Percentiles rank a stretch among this genome's conserved stretches.
Conservation (phyloP, 2,113 vertebrate species). For the Hucho hucho region DNA sequence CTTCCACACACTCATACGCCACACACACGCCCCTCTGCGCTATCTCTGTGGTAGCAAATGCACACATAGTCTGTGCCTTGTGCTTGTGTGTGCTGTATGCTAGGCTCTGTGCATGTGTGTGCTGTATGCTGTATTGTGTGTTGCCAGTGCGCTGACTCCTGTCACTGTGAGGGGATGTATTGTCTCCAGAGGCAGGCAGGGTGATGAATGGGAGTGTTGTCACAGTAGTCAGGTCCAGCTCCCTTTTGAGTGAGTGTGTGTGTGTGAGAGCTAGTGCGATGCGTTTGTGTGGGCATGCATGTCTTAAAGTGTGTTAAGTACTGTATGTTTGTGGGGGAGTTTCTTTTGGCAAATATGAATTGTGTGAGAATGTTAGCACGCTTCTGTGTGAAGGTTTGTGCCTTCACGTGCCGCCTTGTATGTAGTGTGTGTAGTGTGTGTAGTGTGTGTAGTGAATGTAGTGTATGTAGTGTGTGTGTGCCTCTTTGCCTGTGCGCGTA, state of each 20-base stretch:
- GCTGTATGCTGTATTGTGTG: slow-evolving; percentile 23
- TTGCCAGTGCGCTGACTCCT: slow-evolving; percentile 37
- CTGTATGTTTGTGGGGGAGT: too few species aligned
- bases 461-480: slow-evolving; percentile 17
- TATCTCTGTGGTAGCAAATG: slow-evolving; percentile 26
- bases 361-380: neutral
- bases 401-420: slow-evolving; percentile 1
- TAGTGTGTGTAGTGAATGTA: too few species aligned
- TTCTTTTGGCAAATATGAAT: neutral
- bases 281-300: neutral
- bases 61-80: slow-evolving; percentile 53
- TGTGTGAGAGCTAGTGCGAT: neutral
- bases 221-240: slow-evolving; percentile 67
- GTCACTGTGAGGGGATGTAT: slow-evolving; percentile 60
- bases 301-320: too few species aligned
- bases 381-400: slow-evolving; percentile 36
- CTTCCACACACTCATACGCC: slow-evolving; percentile 31
- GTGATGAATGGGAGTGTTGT: slow-evolving; percentile 76
- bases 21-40: slow-evolving; percentile 32
- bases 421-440: slow-evolving; percentile 13
- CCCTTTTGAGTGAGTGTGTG: slow-evolving; percentile 48
- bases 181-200: slow-evolving; percentile 59
- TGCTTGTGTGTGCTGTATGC: slow-evolving; percentile 26
- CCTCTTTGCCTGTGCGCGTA: slow-evolving; percentile 4
- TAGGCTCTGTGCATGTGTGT: slow-evolving; percentile 21